Conservation (phyloP, 2,797 vertebrate species). For the Sibirionetta formosa region DNA sequence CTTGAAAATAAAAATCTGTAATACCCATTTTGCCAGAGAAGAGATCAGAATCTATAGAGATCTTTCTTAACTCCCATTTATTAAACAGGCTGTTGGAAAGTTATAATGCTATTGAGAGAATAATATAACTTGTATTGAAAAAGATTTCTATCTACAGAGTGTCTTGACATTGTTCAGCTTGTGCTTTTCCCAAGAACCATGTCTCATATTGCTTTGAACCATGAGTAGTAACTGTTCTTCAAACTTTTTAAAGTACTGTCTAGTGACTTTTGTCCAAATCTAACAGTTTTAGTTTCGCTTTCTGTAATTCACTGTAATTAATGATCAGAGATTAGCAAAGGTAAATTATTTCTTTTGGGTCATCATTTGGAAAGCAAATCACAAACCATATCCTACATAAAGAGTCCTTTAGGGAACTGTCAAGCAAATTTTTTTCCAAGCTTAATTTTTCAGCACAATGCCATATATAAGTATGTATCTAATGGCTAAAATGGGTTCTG, state of each 20-base stretch:
- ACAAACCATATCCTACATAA: not conserved
- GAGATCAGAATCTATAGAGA: constrained; percentile 45
- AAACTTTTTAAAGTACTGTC: not conserved
- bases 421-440: not conserved
- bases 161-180: not conserved
- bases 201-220: not conserved
- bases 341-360: not conserved
- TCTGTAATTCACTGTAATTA: not conserved
- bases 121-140: constrained; percentile 55
- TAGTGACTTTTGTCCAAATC: not conserved
- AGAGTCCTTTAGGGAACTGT: not conserved
- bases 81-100: constrained; percentile 9
- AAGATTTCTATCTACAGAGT: constrained; percentile 54
- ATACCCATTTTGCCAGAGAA: not conserved
- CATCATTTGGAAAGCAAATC: not conserved
- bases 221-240: not conserved
- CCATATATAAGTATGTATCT: not conserved
- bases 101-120: not conserved
- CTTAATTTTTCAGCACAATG: not conserved
- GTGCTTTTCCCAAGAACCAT: not conserved
- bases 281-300: not conserved
- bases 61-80: constrained; percentile 31
- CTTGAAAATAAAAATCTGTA: constrained; percentile 58
- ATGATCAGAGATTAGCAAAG: not conserved
- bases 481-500: not conserved